Percentiles rank a stretch among this genome's conserved stretches.
These are phyloP conservation scores for Heteropelma amictum DNA, from an alignment of 2,888 invertebrate genomes.

Conservation along the genomic window DNA sequence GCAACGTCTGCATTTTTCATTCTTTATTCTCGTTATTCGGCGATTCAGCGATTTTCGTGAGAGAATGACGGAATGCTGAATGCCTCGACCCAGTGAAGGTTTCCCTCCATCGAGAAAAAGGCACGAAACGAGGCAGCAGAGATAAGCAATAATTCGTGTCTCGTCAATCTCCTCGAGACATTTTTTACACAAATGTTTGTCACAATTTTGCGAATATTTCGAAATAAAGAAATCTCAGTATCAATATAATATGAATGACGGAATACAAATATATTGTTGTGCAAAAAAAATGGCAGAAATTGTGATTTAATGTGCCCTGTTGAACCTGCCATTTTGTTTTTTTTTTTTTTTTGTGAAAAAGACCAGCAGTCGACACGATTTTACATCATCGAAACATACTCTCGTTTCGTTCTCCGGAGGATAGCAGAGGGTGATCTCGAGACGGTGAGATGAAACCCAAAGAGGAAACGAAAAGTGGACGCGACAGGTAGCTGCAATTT, in stretches of 20 bases:
- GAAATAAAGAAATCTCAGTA: too few species aligned
- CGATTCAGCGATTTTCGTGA: constrained; percentile 23
- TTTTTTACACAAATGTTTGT: too few species aligned
- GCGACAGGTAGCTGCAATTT: constrained; percentile 29
- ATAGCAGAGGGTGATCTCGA: constrained; percentile 38
- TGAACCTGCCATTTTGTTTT: too few species aligned
- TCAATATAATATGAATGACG: neutral
- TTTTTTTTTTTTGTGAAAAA: neutral
- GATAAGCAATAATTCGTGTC: too few species aligned
- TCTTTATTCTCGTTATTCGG: constrained; percentile 4
- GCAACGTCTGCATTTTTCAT: constrained; percentile 17
- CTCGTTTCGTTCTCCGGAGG: constrained; percentile 7
- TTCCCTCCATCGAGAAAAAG: too few species aligned
- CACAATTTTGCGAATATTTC: too few species aligned
- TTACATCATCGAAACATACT: constrained; percentile 29
- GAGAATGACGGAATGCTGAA: neutral
- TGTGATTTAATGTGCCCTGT: too few species aligned
- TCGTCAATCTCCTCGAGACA: too few species aligned
- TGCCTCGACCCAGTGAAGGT: constrained; percentile 26
- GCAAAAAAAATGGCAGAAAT: too few species aligned
- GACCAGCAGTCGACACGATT: constrained; percentile 50
- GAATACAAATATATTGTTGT: too few species aligned
- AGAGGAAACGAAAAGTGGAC: constrained; percentile 8
- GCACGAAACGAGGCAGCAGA: neutral
- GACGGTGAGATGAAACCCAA: constrained; percentile 21